Evolutionary conservation across 2,888 invertebrate species (phyloP).

Genomic region (Caenorhabditis sinica): DNA sequence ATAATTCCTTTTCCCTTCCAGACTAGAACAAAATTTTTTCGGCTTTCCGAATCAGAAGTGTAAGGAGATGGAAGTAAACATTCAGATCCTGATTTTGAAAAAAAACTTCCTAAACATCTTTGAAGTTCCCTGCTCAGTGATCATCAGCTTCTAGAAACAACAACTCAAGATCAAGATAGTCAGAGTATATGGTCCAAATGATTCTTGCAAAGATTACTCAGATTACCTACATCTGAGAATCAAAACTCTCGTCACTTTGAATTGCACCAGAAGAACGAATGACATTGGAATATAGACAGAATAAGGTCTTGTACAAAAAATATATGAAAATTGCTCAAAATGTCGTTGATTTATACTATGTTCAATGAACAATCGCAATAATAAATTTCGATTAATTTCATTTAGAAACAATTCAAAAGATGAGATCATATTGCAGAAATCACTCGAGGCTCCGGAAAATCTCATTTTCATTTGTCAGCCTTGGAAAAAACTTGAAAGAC

Average conservation of each 20-base stretch:
- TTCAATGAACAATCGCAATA: background rate
- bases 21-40: slow-evolving; percentile 5
- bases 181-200: background rate
- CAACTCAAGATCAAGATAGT: background rate
- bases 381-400: background rate
- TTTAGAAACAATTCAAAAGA: background rate
- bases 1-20: slow-evolving; percentile 16
- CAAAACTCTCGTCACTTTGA: slow-evolving; percentile 21
- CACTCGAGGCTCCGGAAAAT: background rate
- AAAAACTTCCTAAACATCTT: background rate
- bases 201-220: background rate
- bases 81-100: background rate
- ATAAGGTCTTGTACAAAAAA: slow-evolving; percentile 9
- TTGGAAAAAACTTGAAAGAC: no score
- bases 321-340: background rate
- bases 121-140: background rate
- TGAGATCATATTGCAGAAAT: background rate
- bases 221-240: slow-evolving; percentile 14
- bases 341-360: background rate
- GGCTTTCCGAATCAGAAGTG: background rate
- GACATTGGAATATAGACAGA: background rate
- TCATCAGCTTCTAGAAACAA: background rate
- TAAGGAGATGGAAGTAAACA: slow-evolving; percentile 1
- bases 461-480: no score
- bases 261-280: background rate